A percentile compares a stretch with the other conserved stretches of the same genome.
phyloP scores from a whole-genome alignment of 1,140 invertebrate species.

The Aphelenchoides avenae region DNA sequence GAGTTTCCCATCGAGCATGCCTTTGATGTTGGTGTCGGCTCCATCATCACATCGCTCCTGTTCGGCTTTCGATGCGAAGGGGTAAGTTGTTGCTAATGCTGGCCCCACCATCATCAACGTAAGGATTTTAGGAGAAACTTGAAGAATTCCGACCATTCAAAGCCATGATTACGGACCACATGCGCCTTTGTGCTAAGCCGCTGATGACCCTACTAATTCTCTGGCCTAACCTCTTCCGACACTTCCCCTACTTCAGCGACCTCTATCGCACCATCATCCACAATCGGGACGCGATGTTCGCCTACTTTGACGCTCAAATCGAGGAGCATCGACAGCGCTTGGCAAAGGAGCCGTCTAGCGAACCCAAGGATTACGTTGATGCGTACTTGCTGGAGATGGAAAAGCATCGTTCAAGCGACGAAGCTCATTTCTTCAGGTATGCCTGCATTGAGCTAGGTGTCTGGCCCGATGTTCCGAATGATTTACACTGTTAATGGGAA shows the following conservation, averaged over 20 bases:
- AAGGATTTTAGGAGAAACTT: neutral
- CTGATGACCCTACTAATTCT: neutral
- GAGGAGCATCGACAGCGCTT: constrained; percentile 3
- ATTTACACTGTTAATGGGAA: neutral
- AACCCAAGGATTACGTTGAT: constrained; percentile 25
- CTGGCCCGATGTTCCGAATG: neutral
- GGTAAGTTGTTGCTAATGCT: neutral
- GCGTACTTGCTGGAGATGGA: constrained; percentile 16
- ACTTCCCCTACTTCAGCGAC: constrained; percentile 11
- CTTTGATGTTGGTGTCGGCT: constrained; percentile 5
- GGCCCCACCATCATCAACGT: no score
- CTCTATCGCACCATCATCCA: neutral
- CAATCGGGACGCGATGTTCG: neutral
- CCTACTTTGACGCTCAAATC: constrained; percentile 16
- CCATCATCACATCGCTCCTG: neutral
- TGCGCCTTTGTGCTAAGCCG: neutral
- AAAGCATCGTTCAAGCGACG: constrained; percentile 2
- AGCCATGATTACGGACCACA: constrained; percentile 2
- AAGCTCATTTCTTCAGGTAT: neutral
- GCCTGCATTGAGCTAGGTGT: no score
- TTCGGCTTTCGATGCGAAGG: neutral
- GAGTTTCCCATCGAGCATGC: neutral
- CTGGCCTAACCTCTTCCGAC: constrained; percentile 7
- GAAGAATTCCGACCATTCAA: neutral
- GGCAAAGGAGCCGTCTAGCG: no score